Conservation (phyloP, 2,797 vertebrate genomes). For the Vultur gryphus region DNA sequence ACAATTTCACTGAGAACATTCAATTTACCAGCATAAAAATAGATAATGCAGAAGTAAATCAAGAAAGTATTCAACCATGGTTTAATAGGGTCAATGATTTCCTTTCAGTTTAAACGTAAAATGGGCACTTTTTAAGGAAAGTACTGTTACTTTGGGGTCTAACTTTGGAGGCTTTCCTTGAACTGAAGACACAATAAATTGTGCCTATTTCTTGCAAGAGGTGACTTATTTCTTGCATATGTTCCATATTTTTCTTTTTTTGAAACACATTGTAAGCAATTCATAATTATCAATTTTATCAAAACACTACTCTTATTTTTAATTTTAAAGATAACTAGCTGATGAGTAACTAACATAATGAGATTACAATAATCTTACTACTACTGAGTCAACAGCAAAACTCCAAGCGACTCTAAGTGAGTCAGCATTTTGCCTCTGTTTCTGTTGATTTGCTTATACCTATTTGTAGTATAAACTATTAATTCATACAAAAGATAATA, state of each 20-base stretch:
- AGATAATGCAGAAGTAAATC: background rate
- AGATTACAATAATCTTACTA: background rate
- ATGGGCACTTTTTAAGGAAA: background rate
- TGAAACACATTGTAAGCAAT: background rate
- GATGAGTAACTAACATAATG: background rate
- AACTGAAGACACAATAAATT: background rate
- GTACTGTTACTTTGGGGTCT: background rate
- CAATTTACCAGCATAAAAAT: background rate
- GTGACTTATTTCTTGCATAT: background rate
- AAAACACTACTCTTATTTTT: background rate
- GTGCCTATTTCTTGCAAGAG: background rate
- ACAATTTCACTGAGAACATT: background rate
- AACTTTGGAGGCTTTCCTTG: background rate
- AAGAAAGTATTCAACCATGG: background rate
- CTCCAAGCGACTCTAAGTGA: background rate
- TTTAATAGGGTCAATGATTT: background rate
- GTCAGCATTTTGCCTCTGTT: background rate
- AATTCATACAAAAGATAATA: background rate
- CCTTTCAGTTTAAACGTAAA: background rate
- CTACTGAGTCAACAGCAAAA: background rate
- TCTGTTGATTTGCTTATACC: background rate
- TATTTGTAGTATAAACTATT: background rate
- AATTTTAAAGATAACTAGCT: background rate
- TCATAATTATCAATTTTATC: background rate
- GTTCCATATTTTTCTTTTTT: background rate